Conservation (phyloP, 2,888 invertebrate genomes). For the Parascotia fuliginaria region DNA sequence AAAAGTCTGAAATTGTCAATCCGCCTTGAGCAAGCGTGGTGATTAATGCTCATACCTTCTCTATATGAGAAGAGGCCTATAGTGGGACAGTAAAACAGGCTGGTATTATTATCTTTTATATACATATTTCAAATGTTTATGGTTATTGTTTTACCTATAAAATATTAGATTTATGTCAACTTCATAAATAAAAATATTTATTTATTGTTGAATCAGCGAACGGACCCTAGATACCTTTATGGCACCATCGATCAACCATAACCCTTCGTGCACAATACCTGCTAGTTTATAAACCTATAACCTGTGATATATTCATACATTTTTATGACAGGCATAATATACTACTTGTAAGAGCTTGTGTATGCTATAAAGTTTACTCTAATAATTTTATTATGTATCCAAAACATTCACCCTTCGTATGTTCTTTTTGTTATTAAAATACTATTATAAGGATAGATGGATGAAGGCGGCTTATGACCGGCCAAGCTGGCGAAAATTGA, state of each 20-base stretch:
- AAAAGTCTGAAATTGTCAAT: too few relatives aligned
- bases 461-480: too few relatives aligned
- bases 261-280: slow-evolving; percentile 49
- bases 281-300: slow-evolving; percentile 49
- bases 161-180: slow-evolving; percentile 15
- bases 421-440: too few relatives aligned
- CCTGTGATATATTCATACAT: slow-evolving; percentile 48
- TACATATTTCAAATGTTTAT: not conserved
- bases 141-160: not conserved
- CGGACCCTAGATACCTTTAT: slow-evolving; percentile 49
- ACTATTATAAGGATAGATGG: too few relatives aligned
- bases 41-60: too few relatives aligned
- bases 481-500: too few relatives aligned
- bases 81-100: too few relatives aligned
- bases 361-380: not conserved
- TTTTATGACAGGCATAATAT: slow-evolving; percentile 43
- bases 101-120: not conserved
- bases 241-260: slow-evolving; percentile 46
- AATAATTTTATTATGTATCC: not conserved
- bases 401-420: not conserved
- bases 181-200: slow-evolving; percentile 32
- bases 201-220: slow-evolving; percentile 43
- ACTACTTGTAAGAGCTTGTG: slow-evolving; percentile 5
- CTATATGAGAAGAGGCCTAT: too few relatives aligned
- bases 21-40: too few relatives aligned